These are phyloP conservation scores for Talpa occidentalis DNA, from an alignment of 2,113 vertebrate genomes.

Conservation along the genomic window DNA sequence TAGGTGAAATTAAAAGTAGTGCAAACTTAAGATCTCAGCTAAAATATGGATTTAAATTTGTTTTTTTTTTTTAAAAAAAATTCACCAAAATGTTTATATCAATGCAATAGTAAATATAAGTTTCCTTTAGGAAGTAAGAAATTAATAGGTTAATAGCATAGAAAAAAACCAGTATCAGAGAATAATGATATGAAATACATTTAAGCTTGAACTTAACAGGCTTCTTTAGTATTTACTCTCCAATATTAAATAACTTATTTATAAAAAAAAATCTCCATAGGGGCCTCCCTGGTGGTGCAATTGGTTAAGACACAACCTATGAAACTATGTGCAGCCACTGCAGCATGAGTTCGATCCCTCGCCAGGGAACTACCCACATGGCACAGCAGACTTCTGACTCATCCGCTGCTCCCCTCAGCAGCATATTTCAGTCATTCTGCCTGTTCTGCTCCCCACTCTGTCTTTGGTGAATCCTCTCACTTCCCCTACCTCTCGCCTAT, in stretches of 20 bases:
- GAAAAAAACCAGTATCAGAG: conserved; percentile 14
- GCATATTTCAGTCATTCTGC: too few species aligned
- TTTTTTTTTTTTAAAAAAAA: neutral
- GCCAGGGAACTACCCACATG: too few species aligned
- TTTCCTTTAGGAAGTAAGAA: neutral
- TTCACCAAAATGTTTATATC: neutral
- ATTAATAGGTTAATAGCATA: neutral
- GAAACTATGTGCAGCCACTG: too few species aligned
- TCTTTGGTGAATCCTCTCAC: too few species aligned
- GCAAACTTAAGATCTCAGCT: conserved; percentile 12
- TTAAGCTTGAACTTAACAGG: neutral
- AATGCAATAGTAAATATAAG: conserved; percentile 49
- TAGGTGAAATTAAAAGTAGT: conserved; percentile 47
- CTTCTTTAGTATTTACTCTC: conserved; percentile 3
- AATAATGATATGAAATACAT: conserved; percentile 35
- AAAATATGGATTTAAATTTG: conserved; percentile 26
- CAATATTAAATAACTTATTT: conserved; percentile 30
- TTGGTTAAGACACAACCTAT: too few species aligned
- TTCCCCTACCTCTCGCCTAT: too few species aligned
- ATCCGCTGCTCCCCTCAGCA: too few species aligned
- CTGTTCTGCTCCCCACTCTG: too few species aligned
- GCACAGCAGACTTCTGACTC: too few species aligned
- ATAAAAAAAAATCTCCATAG: neutral
- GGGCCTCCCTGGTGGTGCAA: too few species aligned
- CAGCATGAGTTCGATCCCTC: too few species aligned